These are phyloP conservation scores for Calephelis nemesis DNA, from an alignment of 1,140 invertebrate species.

Conservation along the genomic window DNA sequence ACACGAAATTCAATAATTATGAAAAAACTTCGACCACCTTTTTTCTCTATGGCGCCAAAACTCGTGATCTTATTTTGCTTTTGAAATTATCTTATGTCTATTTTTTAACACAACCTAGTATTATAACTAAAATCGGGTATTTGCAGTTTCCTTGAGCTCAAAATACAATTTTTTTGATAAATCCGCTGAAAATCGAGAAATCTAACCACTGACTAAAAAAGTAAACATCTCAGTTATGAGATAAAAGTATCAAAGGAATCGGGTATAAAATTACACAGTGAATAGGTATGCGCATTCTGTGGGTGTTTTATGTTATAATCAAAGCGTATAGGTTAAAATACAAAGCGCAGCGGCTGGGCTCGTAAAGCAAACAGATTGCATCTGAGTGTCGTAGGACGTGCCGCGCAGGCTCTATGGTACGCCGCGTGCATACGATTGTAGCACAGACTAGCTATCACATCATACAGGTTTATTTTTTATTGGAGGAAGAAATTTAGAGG, in stretches of 20 bases:
- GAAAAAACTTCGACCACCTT: too few species aligned
- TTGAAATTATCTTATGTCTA: too few species aligned
- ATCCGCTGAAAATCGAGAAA: too few species aligned
- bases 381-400: constrained; percentile 47
- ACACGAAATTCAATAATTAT: too few species aligned
- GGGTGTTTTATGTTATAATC: constrained; percentile 49
- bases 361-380: constrained; percentile 68
- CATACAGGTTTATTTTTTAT: constrained; percentile 8
- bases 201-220: not conserved
- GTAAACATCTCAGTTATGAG: too few species aligned
- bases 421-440: constrained; percentile 15
- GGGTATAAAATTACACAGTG: constrained; percentile 32
- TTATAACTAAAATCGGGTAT: too few species aligned
- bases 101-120: too few species aligned
- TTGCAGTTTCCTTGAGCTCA: too few species aligned
- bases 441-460: constrained; percentile 20
- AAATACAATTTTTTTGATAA: too few species aligned
- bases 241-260: constrained; percentile 20
- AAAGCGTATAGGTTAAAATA: constrained; percentile 33
- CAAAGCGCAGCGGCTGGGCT: constrained; percentile 35
- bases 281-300: constrained; percentile 36
- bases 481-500: not conserved
- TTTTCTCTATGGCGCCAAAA: too few species aligned
- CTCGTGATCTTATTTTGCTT: too few species aligned
- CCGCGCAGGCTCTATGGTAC: constrained; percentile 20